Evolutionary conservation across 2,888 invertebrate genomes (phyloP).

Genomic region (Isotomurus palustris): DNA sequence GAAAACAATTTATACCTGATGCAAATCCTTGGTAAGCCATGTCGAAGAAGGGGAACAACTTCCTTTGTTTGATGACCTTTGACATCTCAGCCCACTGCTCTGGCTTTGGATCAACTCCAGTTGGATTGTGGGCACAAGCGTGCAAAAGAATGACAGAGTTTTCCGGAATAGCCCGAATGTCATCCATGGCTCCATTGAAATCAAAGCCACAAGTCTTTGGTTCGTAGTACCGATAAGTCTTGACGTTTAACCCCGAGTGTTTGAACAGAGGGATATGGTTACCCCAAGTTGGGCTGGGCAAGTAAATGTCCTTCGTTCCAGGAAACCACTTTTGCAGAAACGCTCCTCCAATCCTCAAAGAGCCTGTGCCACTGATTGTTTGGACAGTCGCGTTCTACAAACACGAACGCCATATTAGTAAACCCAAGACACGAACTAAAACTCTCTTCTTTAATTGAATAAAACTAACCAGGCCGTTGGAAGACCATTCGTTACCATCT

Average conservation of each 20-base stretch:
- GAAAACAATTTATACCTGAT: no score
- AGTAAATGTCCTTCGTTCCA: conserved; percentile 73
- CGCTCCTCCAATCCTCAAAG: conserved; percentile 84
- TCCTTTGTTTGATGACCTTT: conserved; percentile 68
- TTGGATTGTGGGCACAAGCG: conserved; percentile 92
- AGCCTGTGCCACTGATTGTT: conserved; percentile 96
- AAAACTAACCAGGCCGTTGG: conserved; percentile 66
- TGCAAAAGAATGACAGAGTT: conserved; percentile 85
- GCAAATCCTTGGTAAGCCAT: conserved; percentile 99
- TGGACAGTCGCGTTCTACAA: conserved; percentile 64
- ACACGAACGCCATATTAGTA: conserved; percentile 40
- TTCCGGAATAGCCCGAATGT: conserved; percentile 91
- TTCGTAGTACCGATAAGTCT: conserved; percentile 86
- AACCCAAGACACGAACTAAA: background rate
- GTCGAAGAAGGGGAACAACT: conserved; percentile 89
- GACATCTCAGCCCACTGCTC: conserved; percentile 77
- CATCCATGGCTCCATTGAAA: conserved; percentile 80
- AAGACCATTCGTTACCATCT: conserved; percentile 62
- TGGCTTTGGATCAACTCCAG: conserved; percentile 82
- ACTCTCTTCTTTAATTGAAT: background rate
- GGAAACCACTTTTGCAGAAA: conserved; percentile 78
- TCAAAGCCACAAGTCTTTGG: conserved; percentile 90
- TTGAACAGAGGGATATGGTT: conserved; percentile 95
- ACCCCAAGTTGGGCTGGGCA: conserved; percentile 95
- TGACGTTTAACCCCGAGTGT: conserved; percentile 75